These are phyloP conservation scores for Pilophorus perplexus DNA, from an alignment of 2,888 invertebrate genomes.

Conservation along the genomic window DNA sequence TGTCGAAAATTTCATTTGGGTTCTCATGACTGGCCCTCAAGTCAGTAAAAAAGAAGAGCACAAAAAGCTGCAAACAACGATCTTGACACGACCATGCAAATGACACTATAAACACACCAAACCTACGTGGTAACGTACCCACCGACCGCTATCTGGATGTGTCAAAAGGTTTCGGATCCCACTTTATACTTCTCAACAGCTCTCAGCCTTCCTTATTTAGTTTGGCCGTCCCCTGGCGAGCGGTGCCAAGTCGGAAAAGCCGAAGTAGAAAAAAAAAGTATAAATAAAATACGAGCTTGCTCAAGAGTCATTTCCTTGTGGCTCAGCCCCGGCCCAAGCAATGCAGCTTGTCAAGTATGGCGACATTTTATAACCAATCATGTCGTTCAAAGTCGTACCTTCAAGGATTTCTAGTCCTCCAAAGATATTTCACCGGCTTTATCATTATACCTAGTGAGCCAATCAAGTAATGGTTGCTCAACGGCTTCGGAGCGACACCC, in stretches of 20 bases:
- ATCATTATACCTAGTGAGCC: constrained; percentile 24
- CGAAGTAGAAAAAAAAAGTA: constrained; percentile 16
- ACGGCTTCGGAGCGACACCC: background rate
- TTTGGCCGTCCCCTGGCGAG: background rate
- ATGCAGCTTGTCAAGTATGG: constrained; percentile 26
- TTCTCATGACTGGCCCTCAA: no score
- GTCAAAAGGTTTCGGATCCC: background rate
- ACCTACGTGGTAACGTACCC: background rate
- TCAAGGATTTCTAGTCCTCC: constrained; percentile 31
- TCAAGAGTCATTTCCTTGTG: constrained; percentile 27
- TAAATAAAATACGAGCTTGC: constrained; percentile 29
- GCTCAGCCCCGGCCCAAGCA: constrained; percentile 5
- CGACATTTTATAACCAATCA: constrained; percentile 33
- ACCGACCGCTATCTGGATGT: background rate
- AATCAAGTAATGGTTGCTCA: constrained; percentile 18
- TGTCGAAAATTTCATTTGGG: no score
- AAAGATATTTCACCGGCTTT: constrained; percentile 25
- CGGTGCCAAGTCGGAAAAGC: constrained; percentile 11
- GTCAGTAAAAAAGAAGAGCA: no score
- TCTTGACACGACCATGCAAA: background rate
- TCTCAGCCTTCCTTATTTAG: background rate
- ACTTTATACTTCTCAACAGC: background rate
- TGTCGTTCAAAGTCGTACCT: constrained; percentile 16
- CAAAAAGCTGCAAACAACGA: no score
- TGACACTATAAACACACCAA: background rate